A percentile compares a stretch with the other conserved stretches of the same genome.
phyloP scores from a whole-genome alignment of 2,888 invertebrate species.

The Scaptomyza parva region DNA sequence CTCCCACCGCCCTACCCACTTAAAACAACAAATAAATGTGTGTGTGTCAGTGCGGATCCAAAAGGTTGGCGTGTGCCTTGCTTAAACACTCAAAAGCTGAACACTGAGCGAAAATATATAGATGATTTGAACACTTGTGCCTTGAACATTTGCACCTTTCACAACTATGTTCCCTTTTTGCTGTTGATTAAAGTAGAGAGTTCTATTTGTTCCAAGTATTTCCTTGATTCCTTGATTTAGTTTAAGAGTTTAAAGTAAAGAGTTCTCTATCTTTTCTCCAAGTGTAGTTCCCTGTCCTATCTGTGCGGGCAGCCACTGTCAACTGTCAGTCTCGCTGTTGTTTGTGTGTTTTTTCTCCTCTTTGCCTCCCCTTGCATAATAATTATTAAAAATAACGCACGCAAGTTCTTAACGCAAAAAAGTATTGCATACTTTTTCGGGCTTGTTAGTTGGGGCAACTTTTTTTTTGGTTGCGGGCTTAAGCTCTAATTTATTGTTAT shows the following conservation, averaged over 20 bases:
- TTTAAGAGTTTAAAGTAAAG: no score
- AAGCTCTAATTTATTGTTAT: constrained; percentile 62
- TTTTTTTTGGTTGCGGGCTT: no score
- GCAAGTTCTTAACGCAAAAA: constrained; percentile 25
- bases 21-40: constrained; percentile 28
- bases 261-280: no score
- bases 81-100: constrained; percentile 6
- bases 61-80: constrained; percentile 18
- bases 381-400: constrained; percentile 68
- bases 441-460: constrained; percentile 43
- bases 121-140: no score
- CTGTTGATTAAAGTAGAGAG: not conserved
- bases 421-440: constrained; percentile 51
- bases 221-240: no score
- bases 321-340: constrained; percentile 60
- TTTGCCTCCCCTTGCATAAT: constrained; percentile 36
- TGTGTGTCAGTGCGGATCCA: not conserved
- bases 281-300: not conserved
- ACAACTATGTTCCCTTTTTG: no score
- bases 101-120: constrained; percentile 5
- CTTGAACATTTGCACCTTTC: not conserved
- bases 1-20: constrained; percentile 21
- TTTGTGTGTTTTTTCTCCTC: not conserved
- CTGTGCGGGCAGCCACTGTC: constrained; percentile 15
- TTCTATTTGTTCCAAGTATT: no score